These are phyloP conservation scores for Ptilonorhynchus violaceus DNA, from an alignment of 2,113 vertebrate genomes.

Conservation along the genomic window DNA sequence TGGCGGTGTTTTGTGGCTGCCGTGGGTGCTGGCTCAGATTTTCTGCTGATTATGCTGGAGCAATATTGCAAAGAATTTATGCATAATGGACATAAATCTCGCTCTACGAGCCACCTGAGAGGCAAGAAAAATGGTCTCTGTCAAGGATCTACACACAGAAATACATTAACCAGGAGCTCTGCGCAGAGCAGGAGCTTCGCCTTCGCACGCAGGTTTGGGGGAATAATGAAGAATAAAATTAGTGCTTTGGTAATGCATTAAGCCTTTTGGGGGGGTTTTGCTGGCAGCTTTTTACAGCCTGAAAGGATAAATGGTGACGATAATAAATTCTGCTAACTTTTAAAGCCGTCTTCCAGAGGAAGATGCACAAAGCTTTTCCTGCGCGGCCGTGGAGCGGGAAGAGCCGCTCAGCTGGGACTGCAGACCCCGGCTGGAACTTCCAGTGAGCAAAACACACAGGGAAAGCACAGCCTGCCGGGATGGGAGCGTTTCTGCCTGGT, in stretches of 20 bases:
- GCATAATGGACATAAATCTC: conserved; percentile 66
- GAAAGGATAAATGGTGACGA: conserved; percentile 39
- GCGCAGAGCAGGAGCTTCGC: background rate
- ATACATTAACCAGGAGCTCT: conserved; percentile 65
- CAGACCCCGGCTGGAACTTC: background rate
- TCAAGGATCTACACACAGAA: conserved; percentile 66
- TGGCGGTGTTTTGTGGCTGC: conserved; percentile 31
- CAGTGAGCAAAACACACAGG: conserved; percentile 49
- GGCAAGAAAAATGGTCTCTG: conserved; percentile 68
- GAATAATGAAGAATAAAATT: conserved; percentile 66
- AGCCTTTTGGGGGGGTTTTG: background rate
- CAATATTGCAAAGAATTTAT: conserved; percentile 65
- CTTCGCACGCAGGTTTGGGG: conserved; percentile 10
- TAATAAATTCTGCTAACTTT: conserved; percentile 51
- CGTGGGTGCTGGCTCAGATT: conserved; percentile 44
- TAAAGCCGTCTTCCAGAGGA: conserved; percentile 13
- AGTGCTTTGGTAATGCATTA: conserved; percentile 48
- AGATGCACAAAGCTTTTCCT: conserved; percentile 4
- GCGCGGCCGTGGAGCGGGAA: background rate
- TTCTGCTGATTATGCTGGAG: conserved; percentile 64
- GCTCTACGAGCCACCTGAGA: conserved; percentile 57
- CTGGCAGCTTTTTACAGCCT: conserved; percentile 54
- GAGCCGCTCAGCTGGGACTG: conserved; percentile 40
- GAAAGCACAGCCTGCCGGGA: background rate
- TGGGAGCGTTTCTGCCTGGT: background rate